Evolutionary conservation across 2,797 vertebrate species (phyloP), one percentile per base, ranked within the genome.

Genomic region (Aselliscus stoliczkanus): DNA sequence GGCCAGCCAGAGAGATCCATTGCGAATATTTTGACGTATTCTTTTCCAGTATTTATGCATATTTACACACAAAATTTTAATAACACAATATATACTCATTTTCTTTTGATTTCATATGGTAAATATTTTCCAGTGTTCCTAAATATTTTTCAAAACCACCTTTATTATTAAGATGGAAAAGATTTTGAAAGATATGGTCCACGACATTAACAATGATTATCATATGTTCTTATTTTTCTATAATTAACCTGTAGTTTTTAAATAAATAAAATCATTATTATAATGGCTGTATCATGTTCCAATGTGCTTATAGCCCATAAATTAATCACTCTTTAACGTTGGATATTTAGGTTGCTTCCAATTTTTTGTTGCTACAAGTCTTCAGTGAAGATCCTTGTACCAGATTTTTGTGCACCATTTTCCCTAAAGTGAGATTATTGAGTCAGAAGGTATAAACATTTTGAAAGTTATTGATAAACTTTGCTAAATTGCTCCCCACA

Each of bases 401-500:
- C 62, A 82, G 37, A 50, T 47, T 65, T 65, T 85, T 83, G 42
- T 39, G 52, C 52, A 60, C 52, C n/a, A 34, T 27, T 75, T 76
- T 94, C 62, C 73, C 56, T 56, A 34, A 76, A 76, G 44, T 47
- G 17, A 64, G 52, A 54, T 56, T 39, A 81, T 56, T 95, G 77
- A 83, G 37, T 67, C 39, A 87, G 60, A 84, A 11, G 21, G 34
- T 47, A 65, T 75, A 88, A 84, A 60, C 27, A 54, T 54, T 84
- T 65, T 90, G 77, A 95, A 96, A n/a, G 23, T 23, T 73, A 85
- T 44, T n/a, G 87, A 54, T 90, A 86, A 91, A 47, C 47, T 62
- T 67, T 77, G 23, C 27, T 85, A 67, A 96, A 64, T 72, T 77
- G n/a, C 88, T 88, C 72, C 69, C 50, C 79, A 67, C 54, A 91